Base-by-base conservation (phyloP, 2,113 vertebrate genomes). In the Nesoenas mayeri region DNA sequence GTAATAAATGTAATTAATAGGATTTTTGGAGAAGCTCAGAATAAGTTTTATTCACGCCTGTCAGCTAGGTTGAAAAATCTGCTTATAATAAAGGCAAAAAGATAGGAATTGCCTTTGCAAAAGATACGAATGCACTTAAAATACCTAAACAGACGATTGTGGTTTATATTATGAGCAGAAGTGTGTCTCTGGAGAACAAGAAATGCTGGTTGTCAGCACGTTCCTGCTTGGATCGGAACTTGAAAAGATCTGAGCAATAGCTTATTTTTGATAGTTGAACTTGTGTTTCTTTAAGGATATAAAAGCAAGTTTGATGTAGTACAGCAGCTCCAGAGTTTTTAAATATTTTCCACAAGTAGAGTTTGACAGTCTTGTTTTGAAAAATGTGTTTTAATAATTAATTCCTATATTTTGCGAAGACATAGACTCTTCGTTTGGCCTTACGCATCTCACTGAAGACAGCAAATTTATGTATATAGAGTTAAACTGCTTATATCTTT, bases 311-410 rank as follows among this genome's bases (percentile, higher is more conserved):
- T 94, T 95, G 79, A 57, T 91, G 56, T 22, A 93, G 53, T 77
- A 94, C 72, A 78, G 26, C 56, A 94, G 88, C 80, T 89, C 91
- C 19, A 83, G 81, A 91, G 91, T 93, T 94, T 85, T 84, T 85
- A 56, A 94, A 88, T 85, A 31, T 91, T 92, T 95, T 54, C 82
- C 90, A 77, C 95, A 94, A 92, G 88, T 58, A 81, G 44, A 95
- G 54, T 93, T 91, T 93, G 90, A 70, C 78, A 85, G 91, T 61
- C 73, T 81, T 40, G 36, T 86, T 97, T 96, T 88, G 70, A 83
- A 93, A 95, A 88, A 91, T 42, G n/a, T 66, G 87, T 96, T 97
- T 96, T 93, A 94, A 96, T 95, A 95, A 95, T 96, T 91, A 80
- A 83, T 80, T 54, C 40, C 42, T 82, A 47, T 81, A 72, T 94